Evolutionary conservation across 2,113 vertebrate genomes (phyloP).

Genomic region (Cephalopholis sonnerati): DNA sequence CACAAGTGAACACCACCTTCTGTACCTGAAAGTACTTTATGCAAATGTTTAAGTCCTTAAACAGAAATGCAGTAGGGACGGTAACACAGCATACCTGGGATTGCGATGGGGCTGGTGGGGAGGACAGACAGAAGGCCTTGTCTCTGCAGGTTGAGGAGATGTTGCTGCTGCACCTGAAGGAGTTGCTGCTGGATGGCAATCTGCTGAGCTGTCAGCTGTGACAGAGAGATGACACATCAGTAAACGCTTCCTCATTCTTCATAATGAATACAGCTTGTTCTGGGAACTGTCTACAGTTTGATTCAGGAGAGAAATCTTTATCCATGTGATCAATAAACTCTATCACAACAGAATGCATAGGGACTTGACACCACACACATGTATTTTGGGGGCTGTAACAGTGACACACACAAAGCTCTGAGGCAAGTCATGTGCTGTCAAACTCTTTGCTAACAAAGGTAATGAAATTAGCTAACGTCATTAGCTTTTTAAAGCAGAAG

Average conservation of each 20-base stretch:
- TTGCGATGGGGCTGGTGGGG: slow-evolving; percentile 84
- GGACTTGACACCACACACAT: background rate
- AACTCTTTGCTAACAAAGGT: background rate
- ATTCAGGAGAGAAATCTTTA: background rate
- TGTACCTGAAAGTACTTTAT: background rate
- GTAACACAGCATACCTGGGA: slow-evolving; percentile 84
- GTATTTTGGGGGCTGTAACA: background rate
- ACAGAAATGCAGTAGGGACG: background rate
- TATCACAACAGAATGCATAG: background rate
- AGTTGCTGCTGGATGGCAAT: slow-evolving; percentile 98
- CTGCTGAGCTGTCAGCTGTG: slow-evolving; percentile 94
- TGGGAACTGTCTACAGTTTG: background rate
- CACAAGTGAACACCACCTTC: no score
- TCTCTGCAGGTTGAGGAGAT: slow-evolving; percentile 96
- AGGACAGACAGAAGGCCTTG: slow-evolving; percentile 95
- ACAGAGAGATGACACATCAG: background rate
- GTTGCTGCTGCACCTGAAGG: slow-evolving; percentile 97
- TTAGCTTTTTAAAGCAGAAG: slow-evolving; percentile 25
- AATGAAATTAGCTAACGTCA: slow-evolving; percentile 16
- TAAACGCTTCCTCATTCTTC: background rate
- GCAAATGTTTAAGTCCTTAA: background rate
- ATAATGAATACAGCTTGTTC: background rate
- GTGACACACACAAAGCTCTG: background rate
- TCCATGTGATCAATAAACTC: no score
- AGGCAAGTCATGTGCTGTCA: slow-evolving; percentile 1